Evolutionary conservation across 1,140 invertebrate species (phyloP).

Genomic region (Drosophila nasuta): DNA sequence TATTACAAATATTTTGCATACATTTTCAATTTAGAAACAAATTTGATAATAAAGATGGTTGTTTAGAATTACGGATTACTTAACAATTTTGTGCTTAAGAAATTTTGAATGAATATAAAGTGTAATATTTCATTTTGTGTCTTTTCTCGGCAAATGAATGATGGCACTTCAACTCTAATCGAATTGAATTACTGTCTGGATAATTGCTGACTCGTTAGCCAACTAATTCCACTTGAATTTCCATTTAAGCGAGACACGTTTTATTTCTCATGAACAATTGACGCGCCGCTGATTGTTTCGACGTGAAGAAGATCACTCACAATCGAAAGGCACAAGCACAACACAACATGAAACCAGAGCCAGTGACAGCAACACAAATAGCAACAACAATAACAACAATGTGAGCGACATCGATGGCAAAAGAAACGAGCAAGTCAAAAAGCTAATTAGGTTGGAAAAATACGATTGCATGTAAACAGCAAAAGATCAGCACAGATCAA

Average conservation of each 20-base stretch:
- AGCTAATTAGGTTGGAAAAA: conserved; percentile 74
- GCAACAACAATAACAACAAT: conserved; percentile 42
- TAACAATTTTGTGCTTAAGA: no score
- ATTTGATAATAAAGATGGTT: no score
- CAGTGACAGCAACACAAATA: conserved; percentile 40
- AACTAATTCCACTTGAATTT: conserved; percentile 77
- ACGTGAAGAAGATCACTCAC: conserved; percentile 46
- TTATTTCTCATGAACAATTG: conserved; percentile 77
- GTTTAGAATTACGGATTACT: no score
- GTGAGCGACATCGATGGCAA: conserved; percentile 8
- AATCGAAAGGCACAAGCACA: conserved; percentile 36
- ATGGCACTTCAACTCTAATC: conserved; percentile 41
- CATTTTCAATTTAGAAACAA: background rate
- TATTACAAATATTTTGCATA: no score
- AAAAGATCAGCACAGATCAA: conserved; percentile 30
- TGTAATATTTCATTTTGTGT: no score
- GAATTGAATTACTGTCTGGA: conserved; percentile 53
- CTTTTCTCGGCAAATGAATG: conserved; percentile 20
- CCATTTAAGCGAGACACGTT: conserved; percentile 75
- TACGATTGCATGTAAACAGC: conserved; percentile 35
- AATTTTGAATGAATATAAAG: no score
- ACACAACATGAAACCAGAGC: conserved; percentile 61
- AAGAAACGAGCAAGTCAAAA: conserved; percentile 64
- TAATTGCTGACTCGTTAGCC: conserved; percentile 70
- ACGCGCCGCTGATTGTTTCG: conserved; percentile 41